phyloP scores from a whole-genome alignment of 2,113 vertebrate genomes.

The Sterrhoptilus dennistouni region DNA sequence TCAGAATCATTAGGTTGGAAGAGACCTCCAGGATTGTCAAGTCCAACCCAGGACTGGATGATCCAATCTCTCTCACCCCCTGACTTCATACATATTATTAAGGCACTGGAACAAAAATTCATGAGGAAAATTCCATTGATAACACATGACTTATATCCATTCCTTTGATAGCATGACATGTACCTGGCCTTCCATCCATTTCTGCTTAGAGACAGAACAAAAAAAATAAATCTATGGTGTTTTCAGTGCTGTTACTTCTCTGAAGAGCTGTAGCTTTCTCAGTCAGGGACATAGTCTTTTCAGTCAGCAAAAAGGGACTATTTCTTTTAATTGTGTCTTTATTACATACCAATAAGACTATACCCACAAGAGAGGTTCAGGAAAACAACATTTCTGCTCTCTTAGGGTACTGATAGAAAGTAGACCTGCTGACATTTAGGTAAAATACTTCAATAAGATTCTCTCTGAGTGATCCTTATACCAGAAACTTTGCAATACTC shows the following conservation, averaged over 20 bases:
- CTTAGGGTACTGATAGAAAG: background rate
- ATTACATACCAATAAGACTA: background rate
- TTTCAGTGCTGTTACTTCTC: background rate
- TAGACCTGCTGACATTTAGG: background rate
- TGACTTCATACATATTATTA: background rate
- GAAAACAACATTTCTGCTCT: background rate
- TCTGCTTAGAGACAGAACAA: background rate
- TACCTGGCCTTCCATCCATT: background rate
- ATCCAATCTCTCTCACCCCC: background rate
- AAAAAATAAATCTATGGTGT: background rate
- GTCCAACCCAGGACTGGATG: background rate
- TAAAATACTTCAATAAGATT: background rate
- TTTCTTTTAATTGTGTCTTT: background rate
- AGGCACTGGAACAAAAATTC: background rate
- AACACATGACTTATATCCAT: background rate
- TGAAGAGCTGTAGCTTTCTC: background rate
- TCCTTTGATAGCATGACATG: background rate
- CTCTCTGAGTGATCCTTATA: background rate
- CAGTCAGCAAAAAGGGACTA: background rate
- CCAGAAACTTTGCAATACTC: background rate
- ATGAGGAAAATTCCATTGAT: background rate
- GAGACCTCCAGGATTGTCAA: too few species aligned
- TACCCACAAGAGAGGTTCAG: background rate
- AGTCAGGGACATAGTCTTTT: background rate
- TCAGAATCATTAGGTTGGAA: too few species aligned